A percentile compares a stretch with the other conserved stretches of the same genome.
phyloP scores from a whole-genome alignment of 2,797 vertebrate species.

The Silurus lanzhouensis region DNA sequence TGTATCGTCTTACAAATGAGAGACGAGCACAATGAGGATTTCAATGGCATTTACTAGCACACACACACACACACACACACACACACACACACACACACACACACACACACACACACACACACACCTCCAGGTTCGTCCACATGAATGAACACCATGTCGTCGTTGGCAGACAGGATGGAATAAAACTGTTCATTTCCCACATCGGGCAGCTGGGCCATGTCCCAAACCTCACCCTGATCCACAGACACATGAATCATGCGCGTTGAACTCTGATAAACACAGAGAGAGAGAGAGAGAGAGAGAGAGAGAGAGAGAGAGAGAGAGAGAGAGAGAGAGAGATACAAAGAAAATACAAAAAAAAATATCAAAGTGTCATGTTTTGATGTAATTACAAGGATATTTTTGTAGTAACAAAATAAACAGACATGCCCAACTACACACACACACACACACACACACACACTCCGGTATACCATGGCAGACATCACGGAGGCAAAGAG shows the following conservation, averaged over 20 bases:
- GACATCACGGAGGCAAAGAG: slow-evolving; percentile 93
- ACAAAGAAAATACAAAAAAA: not conserved
- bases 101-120: slow-evolving; percentile 38
- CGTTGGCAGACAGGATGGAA: slow-evolving; percentile 88
- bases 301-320: not conserved
- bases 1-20: no score
- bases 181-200: slow-evolving; percentile 94
- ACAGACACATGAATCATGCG: slow-evolving; percentile 89
- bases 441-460: not conserved
- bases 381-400: not conserved
- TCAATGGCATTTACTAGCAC: not conserved
- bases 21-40: not conserved
- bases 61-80: not conserved
- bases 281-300: not conserved
- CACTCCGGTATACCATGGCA: slow-evolving; percentile 72
- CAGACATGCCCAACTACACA: not conserved
- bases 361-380: not conserved
- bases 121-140: slow-evolving; percentile 91
- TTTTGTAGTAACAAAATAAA: not conserved
- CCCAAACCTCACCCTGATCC: slow-evolving; percentile 88
- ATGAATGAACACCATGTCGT: slow-evolving; percentile 96
- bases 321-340: not conserved
- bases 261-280: slow-evolving; percentile 66
- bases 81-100: not conserved
- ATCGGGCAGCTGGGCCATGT: slow-evolving; percentile 92